Evolutionary conservation across 2,888 invertebrate species (phyloP), one percentile per base, ranked within the genome.

Genomic region (Piscicola geometra): DNA sequence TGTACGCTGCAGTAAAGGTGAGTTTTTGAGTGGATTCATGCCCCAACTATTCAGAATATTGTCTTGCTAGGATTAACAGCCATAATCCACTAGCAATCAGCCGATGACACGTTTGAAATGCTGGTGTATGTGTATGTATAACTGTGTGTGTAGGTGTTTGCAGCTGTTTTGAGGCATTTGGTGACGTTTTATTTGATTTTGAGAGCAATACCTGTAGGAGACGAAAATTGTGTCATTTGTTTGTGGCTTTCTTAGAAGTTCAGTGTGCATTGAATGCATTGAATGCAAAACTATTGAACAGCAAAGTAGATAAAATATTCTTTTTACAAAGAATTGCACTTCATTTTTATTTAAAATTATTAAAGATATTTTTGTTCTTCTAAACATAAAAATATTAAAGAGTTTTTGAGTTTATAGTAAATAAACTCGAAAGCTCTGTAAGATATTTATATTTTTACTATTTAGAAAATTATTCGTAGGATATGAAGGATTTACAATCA

Each of bases 131-230:
- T 64, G 30, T 64, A n/a, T 64, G 30, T 64, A n/a, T 64, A 21
- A 12, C 9, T 64, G 32, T 68, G 68, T 68, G 35, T 68, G 68
- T 68, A n/a, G 9, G 68, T 68, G 32, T 68, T 12, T 68, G 35
- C 30, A n/a, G 9, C 5, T 68, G 68, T 68, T 5, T 68, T 68
- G n/a, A 12, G 30, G 3, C 5, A 3, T 64, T 21, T 64, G 30
- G 30, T 64, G 64, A 64, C 30, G n/a, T 64, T 64, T 64, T 9
- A 9, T 9, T 64, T 12, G 25, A 64, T 28, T 64, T 21, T 30
- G n/a, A 28, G 3, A 9, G 30, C 64, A 64, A 64, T 28, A 28
- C 30, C 5, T 9, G 30, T 30, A 30, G n/a, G n/a, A 28, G 5
- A 64, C 30, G 9, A 64, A 28, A 15, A 50, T 50, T 50, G n/a